Evolutionary conservation across 2,888 invertebrate genomes (phyloP).

Genomic region (Mesorhabditis spiculigera): DNA sequence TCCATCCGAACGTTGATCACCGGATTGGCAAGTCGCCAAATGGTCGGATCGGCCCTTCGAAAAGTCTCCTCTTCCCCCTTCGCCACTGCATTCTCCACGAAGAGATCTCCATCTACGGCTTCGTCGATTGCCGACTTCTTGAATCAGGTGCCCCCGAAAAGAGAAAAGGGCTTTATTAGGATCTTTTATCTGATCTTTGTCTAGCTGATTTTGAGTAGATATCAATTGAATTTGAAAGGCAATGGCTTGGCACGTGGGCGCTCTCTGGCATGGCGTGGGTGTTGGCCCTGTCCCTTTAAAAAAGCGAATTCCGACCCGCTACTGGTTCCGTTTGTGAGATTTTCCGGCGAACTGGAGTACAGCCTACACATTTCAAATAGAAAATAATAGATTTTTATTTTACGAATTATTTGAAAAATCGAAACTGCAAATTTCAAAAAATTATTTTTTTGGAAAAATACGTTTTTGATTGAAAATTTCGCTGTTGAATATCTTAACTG

Average conservation of each 20-base stretch:
- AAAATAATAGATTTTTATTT: background rate
- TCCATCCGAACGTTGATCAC: constrained; percentile 53
- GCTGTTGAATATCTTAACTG: no score
- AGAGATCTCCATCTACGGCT: background rate
- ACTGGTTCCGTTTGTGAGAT: background rate
- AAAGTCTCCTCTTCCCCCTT: constrained; percentile 54
- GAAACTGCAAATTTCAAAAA: background rate
- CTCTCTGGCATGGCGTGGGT: constrained; percentile 2
- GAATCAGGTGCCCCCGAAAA: constrained; percentile 43
- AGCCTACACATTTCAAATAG: background rate
- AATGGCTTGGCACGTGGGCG: background rate
- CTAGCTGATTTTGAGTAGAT: no score
- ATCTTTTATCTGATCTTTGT: background rate
- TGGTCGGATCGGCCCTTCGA: constrained; percentile 36
- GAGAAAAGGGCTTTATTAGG: background rate
- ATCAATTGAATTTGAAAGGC: background rate
- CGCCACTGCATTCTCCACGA: constrained; percentile 29
- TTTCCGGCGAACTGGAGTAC: background rate
- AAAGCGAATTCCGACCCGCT: background rate
- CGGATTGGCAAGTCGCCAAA: constrained; percentile 52
- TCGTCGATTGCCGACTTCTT: constrained; percentile 31
- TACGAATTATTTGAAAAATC: background rate
- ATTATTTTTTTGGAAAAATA: no score
- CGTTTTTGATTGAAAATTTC: no score
- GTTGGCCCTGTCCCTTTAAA: background rate